Base-by-base conservation (phyloP, 2,888 invertebrate species). In the Amiota communis region DNA sequence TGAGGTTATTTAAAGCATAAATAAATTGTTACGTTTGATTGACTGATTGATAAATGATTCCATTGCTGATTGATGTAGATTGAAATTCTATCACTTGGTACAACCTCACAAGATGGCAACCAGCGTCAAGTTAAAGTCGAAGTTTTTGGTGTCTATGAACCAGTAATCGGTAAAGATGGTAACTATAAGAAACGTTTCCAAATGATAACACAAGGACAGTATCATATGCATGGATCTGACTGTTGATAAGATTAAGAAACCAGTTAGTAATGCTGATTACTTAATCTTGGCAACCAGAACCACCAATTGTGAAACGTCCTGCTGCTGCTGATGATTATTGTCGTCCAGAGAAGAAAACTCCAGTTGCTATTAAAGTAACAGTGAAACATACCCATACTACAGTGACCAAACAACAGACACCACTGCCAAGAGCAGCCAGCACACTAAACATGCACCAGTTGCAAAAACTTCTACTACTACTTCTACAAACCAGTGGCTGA, bases 81-180 rank as follows among this genome's bases (percentile, higher is more conserved):
- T 9, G 97, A 97, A 8, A 95, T 97, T 0, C 96, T 97, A 78
- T 96, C 96, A 1, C 90, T 97, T 70, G 97, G 96, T 0, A 96
- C 96, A 0, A 96, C 96, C 0, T 95, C 95, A 1, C 95, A 95
- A 84, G 93, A 94, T 86, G 94, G 94, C 9, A 92, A 92, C 13
- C 93, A 93, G 85, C 91, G 93, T n/a, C 94, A 95, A 89, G 95
- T 96, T 0, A 96, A 96, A 88, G 96, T 97, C 0, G 96, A 97
- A 89, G 96, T 97, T 8, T 90, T 97, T 64, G 97, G 97, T 0
- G 94, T 96, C 2, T 90, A 96, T 76, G 96, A 96, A 83, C 96
- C 96, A 0, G 90, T 95, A 67, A 92, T 93, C 0, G 96, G 95
- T 83, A 93, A 93, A 17, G 95, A 95, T 86, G 92, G 93, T 79